Evolutionary conservation across 2,797 vertebrate genomes (phyloP), one percentile per base, ranked within the genome.

Genomic region (Huso huso): DNA sequence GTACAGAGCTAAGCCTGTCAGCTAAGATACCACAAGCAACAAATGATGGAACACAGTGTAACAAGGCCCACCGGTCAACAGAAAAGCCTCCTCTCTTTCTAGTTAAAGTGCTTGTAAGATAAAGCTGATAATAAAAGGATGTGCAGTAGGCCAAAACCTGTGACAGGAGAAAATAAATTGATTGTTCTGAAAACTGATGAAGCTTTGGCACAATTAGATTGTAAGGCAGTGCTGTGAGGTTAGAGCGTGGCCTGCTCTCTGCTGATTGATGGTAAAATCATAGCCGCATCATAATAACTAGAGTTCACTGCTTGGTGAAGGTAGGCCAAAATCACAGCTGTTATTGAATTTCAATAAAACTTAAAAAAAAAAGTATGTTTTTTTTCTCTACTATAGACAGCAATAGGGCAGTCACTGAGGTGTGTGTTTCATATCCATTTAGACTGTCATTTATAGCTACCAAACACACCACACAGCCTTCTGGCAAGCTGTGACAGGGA

Each of bases 261-360:
- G 81, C 84, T 95, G 95, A 97, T 93, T 93, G 93, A 97, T 98
- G 93, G 93, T 88, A 93, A 97, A 96, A 95, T 96, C 94, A 96
- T 95, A 96, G 92, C 89, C 83, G 87, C 87, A 90, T 92, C 89
- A 90, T 94, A 96, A 96, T 94, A 96, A 94, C 92, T 88, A 89
- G 91, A 95, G 94, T 96, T 97, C 94, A 97, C 87, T 89, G 87
- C 81, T 82, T 86, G 93, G 94, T 93, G 94, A 95, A 92, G 90
- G 93, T 90, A 89, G 89, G 90, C 90, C 90, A 90, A 92, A 92
- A 93, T 86, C 87, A 88, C 84, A 83, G 87, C 88, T 90, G 87
- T 92, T 92, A 91, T 94, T 94, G 91, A 85, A 93, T 92, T 90
- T 87, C 82, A 84, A 90, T 90, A 88, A 88, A 88, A 91, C 85